Evolutionary conservation across 2,113 vertebrate species (phyloP), one percentile per base, ranked within the genome.

Genomic region (Argyrosomus japonicus): DNA sequence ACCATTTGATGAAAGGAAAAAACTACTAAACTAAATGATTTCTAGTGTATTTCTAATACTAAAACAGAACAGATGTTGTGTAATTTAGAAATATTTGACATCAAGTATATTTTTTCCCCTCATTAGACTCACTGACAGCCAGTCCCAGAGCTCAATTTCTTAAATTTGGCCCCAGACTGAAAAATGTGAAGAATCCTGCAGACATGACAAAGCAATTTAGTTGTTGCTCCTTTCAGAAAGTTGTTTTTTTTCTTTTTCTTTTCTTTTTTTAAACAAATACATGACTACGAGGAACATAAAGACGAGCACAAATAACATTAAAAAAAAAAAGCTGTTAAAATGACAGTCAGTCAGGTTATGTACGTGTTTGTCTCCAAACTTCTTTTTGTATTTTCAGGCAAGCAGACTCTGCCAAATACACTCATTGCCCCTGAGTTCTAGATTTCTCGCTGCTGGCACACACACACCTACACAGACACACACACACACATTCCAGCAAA

Each of bases 391-490:
- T 85, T 88, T 90, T 79, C 50, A 81, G 82, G 81, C 72, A 29
- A 69, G 77, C 45, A 77, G 63, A 83, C 69, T 25, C 75, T 80
- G 87, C 85, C 91, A 92, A 89, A 92, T 90, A 87, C 74, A 91
- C 91, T 86, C 89, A 48, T 81, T 91, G 89, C 81, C 88, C 87
- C 68, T 68, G 61, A 88, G 85, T 81, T 90, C 87, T 82, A 77
- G 60, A 85, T 88, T 85, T 86, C 69, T 86, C 75, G 84, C 27
- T 68, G 32, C 64, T 86, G 84, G 77, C 75, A 81, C 19, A 62
- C 68, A 74, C 73, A 57, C 73, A 61, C 56, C 77, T 78, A 85
- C 75, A 84, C 81, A 54, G 68, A 77, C 75, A 81, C 15, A 62
- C 68, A 74, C 72, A 77, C 68, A 79, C 68, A 84, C 86, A 91